Percentiles rank a stretch among this genome's conserved stretches.
Conservation (phyloP, 35 echinoderm and acorn worm species). For the Apostichopus californicus region DNA sequence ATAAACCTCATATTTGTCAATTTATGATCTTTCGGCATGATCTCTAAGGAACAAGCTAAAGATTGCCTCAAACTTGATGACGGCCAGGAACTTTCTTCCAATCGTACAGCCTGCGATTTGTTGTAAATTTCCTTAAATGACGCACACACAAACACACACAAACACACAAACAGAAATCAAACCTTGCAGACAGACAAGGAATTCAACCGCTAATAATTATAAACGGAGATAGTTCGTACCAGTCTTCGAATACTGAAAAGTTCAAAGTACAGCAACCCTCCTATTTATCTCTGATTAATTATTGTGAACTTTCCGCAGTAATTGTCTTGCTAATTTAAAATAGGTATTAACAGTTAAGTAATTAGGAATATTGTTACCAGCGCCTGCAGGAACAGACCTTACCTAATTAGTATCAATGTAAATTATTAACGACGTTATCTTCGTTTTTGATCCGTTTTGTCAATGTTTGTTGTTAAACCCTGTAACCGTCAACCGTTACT, state of each 20-base stretch:
- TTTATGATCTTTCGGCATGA: too few relatives aligned
- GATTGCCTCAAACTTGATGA: too few relatives aligned
- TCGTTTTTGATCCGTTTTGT: neutral
- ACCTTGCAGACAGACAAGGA: too few relatives aligned
- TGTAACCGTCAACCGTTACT: neutral
- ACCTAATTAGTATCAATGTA: constrained; percentile 16
- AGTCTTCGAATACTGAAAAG: constrained; percentile 5
- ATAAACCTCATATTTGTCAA: too few relatives aligned
- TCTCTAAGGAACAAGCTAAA: too few relatives aligned
- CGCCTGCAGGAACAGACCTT: neutral
- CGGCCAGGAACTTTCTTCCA: too few relatives aligned
- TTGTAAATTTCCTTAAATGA: too few relatives aligned
- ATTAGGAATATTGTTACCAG: neutral
- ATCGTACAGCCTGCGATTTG: too few relatives aligned
- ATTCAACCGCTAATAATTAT: too few relatives aligned
- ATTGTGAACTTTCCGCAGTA: constrained; percentile 7
- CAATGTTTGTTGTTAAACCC: neutral
- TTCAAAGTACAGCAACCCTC: constrained; percentile 17
- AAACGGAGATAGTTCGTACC: constrained; percentile 11
- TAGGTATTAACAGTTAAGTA: neutral
- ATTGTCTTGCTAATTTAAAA: neutral
- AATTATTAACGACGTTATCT: constrained; percentile 24
- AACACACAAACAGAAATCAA: too few relatives aligned
- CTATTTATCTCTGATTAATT: constrained; percentile 38
- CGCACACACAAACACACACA: too few relatives aligned